Evolutionary conservation across 2,888 invertebrate species (phyloP).

Genomic region (Hylaea fasciaria): DNA sequence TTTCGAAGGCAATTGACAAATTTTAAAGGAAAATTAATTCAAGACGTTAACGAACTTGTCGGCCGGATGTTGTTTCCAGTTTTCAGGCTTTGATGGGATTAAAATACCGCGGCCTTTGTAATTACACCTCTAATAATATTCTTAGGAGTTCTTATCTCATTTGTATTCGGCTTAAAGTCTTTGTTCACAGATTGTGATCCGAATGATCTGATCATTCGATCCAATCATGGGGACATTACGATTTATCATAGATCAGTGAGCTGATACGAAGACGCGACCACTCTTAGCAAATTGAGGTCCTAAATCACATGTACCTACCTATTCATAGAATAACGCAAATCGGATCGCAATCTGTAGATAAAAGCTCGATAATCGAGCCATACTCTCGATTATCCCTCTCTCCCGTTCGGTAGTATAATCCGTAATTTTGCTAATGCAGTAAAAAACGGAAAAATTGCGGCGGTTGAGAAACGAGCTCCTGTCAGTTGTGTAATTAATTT

Average conservation of each 20-base stretch:
- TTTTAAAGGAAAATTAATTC: constrained; percentile 73
- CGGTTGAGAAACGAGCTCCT: constrained; percentile 20
- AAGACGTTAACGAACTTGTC: constrained; percentile 68
- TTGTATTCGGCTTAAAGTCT: constrained; percentile 30
- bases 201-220: constrained; percentile 19
- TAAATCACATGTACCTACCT: constrained; percentile 33
- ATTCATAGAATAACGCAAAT: constrained; percentile 27
- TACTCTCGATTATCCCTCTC: constrained; percentile 29
- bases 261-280: constrained; percentile 26
- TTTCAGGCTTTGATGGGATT: constrained; percentile 58
- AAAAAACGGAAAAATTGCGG: constrained; percentile 32
- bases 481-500: constrained; percentile 34
- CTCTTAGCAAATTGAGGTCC: constrained; percentile 32
- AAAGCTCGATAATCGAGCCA: constrained; percentile 31
- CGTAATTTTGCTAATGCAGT: constrained; percentile 42
- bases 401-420: constrained; percentile 32
- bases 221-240: constrained; percentile 23
- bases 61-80: constrained; percentile 62
- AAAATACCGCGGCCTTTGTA: constrained; percentile 61
- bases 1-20: constrained; percentile 69
- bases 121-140: constrained; percentile 48
- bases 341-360: constrained; percentile 32
- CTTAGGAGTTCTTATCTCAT: constrained; percentile 11
- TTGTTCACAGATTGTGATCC: constrained; percentile 31
- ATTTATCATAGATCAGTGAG: constrained; percentile 32